Percentiles rank a stretch among this genome's conserved stretches.
phyloP scores from a whole-genome alignment of 2,797 vertebrate genomes.

The Manis crassicaudata region DNA sequence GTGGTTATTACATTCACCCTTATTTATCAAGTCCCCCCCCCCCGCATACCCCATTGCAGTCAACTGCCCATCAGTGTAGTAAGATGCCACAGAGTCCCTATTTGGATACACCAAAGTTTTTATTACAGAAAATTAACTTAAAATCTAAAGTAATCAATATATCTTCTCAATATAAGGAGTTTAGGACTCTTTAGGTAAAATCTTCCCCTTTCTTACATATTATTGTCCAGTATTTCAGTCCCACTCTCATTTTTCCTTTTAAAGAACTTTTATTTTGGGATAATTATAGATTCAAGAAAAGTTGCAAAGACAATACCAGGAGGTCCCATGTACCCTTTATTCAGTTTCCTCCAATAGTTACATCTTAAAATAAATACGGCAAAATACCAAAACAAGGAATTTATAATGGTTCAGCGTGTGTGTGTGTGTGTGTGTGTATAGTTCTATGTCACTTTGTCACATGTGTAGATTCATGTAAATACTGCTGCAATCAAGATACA shows the following conservation, averaged over 20 bases:
- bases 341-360: background rate
- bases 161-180: background rate
- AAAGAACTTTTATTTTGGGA: slow-evolving; percentile 1
- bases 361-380: background rate
- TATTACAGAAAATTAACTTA: background rate
- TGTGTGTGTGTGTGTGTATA: background rate
- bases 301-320: background rate
- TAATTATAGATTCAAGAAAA: background rate
- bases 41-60: too few species aligned
- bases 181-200: background rate
- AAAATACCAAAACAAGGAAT: background rate
- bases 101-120: background rate
- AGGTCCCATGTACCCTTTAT: background rate
- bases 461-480: background rate
- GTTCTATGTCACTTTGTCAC: background rate
- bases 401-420: background rate
- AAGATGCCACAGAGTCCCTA: too few species aligned
- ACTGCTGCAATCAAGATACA: background rate
- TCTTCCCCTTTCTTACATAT: background rate
- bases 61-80: too few species aligned
- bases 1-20: too few species aligned
- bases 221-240: slow-evolving; percentile 24
- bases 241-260: background rate
- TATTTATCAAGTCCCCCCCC: too few species aligned
- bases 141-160: slow-evolving; percentile 21